These are phyloP conservation scores for Iphiclides podalirius DNA, from an alignment of 2,888 invertebrate species.

Conservation along the genomic window DNA sequence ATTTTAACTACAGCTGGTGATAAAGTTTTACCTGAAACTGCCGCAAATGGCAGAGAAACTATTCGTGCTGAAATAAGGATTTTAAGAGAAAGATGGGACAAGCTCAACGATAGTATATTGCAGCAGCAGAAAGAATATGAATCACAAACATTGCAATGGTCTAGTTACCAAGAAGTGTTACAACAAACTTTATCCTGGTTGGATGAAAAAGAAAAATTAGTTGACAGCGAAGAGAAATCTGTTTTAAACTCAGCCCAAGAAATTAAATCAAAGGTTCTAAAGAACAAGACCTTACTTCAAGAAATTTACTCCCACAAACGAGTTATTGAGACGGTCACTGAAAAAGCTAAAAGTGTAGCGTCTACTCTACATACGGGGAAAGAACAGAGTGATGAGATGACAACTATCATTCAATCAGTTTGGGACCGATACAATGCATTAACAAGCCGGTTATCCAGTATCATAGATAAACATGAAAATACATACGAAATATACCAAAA, in stretches of 20 bases:
- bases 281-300: conserved; percentile 92
- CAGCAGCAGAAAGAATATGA: conserved; percentile 92
- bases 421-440: conserved; percentile 88
- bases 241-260: conserved; percentile 91
- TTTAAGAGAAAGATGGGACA: conserved; percentile 93
- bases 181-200: conserved; percentile 92
- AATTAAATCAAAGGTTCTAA: conserved; percentile 89
- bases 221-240: conserved; percentile 85
- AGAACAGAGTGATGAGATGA: conserved; percentile 82
- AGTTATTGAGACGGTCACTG: conserved; percentile 93
- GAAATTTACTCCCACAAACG: conserved; percentile 95
- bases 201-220: conserved; percentile 89
- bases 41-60: conserved; percentile 93
- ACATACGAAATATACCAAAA: conserved; percentile 90
- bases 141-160: conserved; percentile 89
- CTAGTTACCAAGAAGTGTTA: conserved; percentile 91
- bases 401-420: conserved; percentile 85
- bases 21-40: conserved; percentile 94
- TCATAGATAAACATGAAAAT: conserved; percentile 87
- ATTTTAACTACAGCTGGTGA: conserved; percentile 90
- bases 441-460: conserved; percentile 82
- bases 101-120: conserved; percentile 89
- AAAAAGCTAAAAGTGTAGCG: conserved; percentile 89
- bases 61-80: conserved; percentile 91
- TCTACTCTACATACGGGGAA: conserved; percentile 78